phyloP scores from a whole-genome alignment of 2,797 vertebrate genomes.

The Sebastolobus alascanus region DNA sequence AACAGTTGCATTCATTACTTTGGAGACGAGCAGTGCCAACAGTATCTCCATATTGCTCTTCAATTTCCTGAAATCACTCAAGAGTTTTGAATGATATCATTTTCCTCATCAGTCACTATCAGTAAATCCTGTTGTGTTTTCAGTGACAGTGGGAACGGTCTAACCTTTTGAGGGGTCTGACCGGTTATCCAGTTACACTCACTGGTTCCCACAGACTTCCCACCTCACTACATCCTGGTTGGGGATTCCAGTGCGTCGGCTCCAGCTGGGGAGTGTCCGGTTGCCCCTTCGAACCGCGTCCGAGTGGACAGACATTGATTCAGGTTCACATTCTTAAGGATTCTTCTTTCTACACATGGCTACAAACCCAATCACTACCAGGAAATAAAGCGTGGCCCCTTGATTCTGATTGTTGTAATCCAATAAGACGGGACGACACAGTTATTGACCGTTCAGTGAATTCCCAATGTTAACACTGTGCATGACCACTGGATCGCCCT shows the following conservation, averaged over 20 bases:
- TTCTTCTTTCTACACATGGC: neutral
- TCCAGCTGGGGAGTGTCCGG: slow-evolving; percentile 54
- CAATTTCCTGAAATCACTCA: neutral
- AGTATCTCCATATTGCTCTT: neutral
- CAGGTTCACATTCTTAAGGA: slow-evolving; percentile 19
- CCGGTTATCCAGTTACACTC: slow-evolving; percentile 53
- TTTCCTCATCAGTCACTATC: neutral
- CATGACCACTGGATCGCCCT: slow-evolving; percentile 43
- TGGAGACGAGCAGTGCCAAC: neutral
- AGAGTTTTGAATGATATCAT: neutral
- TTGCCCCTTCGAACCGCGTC: slow-evolving; percentile 19
- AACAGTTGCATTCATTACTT: neutral
- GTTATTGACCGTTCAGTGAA: slow-evolving; percentile 1
- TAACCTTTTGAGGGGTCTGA: slow-evolving; percentile 43
- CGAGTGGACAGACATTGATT: slow-evolving; percentile 29
- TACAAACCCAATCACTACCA: neutral
- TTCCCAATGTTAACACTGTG: slow-evolving; percentile 26
- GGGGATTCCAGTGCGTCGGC: slow-evolving; percentile 60
- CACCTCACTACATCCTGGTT: slow-evolving; percentile 35
- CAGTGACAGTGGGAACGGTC: slow-evolving; percentile 30
- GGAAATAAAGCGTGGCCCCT: neutral
- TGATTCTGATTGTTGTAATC: neutral
- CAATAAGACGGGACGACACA: neutral
- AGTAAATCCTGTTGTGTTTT: slow-evolving; percentile 13
- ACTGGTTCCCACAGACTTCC: slow-evolving; percentile 59